Evolutionary conservation across 2,113 vertebrate species (phyloP).

Genomic region (Protobothrops mucrosquamatus): DNA sequence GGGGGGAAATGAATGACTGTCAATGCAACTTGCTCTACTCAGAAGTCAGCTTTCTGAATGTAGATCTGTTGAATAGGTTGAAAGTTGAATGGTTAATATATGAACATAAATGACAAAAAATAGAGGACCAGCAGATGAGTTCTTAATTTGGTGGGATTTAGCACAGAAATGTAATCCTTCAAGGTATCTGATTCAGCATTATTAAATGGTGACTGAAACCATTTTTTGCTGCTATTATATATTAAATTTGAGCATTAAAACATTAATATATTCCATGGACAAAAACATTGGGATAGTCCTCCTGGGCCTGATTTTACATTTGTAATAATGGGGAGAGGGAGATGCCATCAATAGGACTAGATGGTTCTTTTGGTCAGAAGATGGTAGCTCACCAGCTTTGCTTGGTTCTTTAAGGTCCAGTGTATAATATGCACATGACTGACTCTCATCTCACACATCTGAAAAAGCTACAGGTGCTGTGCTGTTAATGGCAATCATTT

Average conservation of each 20-base stretch:
- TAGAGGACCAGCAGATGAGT: constrained; percentile 42
- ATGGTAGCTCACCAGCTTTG: not conserved
- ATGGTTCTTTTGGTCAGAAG: not conserved
- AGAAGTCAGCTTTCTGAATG: constrained; percentile 37
- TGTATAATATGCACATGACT: not conserved
- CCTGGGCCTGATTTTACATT: not conserved
- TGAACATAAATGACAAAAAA: constrained; percentile 35
- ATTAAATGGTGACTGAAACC: not conserved
- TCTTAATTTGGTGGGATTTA: constrained; percentile 42
- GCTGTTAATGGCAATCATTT: not conserved
- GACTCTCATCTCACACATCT: not conserved
- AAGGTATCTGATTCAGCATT: constrained; percentile 43
- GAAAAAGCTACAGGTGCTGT: not conserved
- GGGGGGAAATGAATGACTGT: constrained; percentile 6
- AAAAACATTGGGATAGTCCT: not conserved
- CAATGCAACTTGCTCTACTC: constrained; percentile 26
- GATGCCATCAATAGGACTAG: not conserved
- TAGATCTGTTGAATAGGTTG: constrained; percentile 48
- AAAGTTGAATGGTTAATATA: constrained; percentile 45
- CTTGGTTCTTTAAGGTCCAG: not conserved
- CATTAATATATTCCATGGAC: not conserved
- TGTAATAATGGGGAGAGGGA: not conserved
- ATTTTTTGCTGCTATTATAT: not conserved
- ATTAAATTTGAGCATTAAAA: not conserved
- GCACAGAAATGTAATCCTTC: constrained; percentile 2